A percentile compares a stretch with the other conserved stretches of the same genome.
These are phyloP conservation scores for Rhynchomys soricoides DNA, from an alignment of 2,113 vertebrate species.

Conservation along the genomic window DNA sequence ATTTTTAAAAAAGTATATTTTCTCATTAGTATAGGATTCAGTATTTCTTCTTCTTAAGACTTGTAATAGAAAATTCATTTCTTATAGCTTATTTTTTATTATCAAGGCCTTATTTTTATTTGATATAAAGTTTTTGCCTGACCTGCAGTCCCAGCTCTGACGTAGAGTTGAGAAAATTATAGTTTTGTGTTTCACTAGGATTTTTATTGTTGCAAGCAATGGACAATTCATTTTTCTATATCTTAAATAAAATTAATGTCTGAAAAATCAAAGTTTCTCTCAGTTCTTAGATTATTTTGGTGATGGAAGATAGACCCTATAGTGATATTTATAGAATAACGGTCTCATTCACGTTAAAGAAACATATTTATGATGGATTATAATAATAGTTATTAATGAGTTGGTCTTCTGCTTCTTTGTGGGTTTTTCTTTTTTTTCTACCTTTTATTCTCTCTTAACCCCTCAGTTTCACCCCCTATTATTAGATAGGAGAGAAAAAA, in stretches of 20 bases:
- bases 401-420: background rate
- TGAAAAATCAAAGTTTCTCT: background rate
- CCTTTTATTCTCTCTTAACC: too few relatives aligned
- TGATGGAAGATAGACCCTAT: background rate
- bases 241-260: background rate
- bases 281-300: slow-evolving; percentile 15
- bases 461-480: too few relatives aligned
- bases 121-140: background rate
- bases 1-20: background rate
- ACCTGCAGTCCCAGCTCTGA: background rate
- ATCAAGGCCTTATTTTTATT: background rate
- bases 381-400: background rate
- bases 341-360: slow-evolving; percentile 4
- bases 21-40: background rate
- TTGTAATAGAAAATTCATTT: background rate
- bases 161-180: background rate
- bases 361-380: slow-evolving; percentile 31
- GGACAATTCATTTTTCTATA: slow-evolving; percentile 9
- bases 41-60: background rate
- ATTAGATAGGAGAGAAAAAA: too few relatives aligned
- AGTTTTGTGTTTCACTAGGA: background rate
- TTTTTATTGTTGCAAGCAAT: background rate
- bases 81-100: background rate
- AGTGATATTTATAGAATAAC: background rate
- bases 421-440: too few relatives aligned